Evolutionary conservation across 2,888 invertebrate species (phyloP).

Genomic region (Pollenia griseotomentosa): DNA sequence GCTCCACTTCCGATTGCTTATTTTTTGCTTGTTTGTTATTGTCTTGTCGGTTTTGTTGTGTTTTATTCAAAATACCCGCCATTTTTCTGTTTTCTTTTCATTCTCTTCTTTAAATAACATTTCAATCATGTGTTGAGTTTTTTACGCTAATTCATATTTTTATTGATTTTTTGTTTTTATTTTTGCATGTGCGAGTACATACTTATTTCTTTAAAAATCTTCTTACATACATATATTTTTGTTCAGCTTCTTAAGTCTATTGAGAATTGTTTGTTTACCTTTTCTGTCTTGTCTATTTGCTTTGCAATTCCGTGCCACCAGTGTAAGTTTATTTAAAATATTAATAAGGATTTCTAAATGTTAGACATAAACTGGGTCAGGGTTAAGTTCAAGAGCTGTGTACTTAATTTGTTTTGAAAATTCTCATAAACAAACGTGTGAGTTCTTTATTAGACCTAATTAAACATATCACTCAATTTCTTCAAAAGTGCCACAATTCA

Average conservation of each 20-base stretch:
- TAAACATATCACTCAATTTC: neutral
- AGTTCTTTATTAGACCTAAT: neutral
- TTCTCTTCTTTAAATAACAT: neutral
- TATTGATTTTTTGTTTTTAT: slow-evolving; percentile 9
- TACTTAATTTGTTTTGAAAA: neutral
- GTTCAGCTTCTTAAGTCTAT: neutral
- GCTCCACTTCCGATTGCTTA: slow-evolving; percentile 21
- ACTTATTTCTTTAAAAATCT: neutral
- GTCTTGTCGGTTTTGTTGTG: neutral
- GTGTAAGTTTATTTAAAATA: neutral
- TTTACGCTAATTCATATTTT: neutral
- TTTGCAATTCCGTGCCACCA: neutral
- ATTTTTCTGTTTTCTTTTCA: neutral
- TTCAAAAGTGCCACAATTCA: neutral
- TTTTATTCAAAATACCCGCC: slow-evolving; percentile 29
- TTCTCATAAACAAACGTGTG: neutral
- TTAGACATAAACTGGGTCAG: slow-evolving; percentile 30
- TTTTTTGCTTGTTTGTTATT: neutral
- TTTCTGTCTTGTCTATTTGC: slow-evolving; percentile 17
- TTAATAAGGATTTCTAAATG: neutral
- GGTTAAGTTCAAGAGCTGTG: slow-evolving; percentile 25
- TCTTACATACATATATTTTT: slow-evolving; percentile 7
- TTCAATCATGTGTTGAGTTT: slow-evolving; percentile 2
- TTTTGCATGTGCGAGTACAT: neutral
- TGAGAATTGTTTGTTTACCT: slow-evolving; percentile 6